phyloP scores from a whole-genome alignment of 2,888 invertebrate genomes.

The Sminthurinus aureus region DNA sequence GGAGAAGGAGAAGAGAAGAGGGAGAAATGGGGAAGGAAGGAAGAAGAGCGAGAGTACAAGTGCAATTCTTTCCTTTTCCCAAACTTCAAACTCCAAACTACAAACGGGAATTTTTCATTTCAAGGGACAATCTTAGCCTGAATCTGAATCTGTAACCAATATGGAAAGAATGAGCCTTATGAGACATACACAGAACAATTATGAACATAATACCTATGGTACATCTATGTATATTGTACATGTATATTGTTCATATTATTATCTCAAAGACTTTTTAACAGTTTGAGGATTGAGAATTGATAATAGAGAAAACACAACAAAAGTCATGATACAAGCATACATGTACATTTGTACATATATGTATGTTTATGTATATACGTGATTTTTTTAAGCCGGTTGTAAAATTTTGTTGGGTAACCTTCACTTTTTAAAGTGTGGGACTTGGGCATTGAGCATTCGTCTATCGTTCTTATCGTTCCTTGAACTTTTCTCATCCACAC shows the following conservation, averaged over 20 bases:
- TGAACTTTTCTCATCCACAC: slow-evolving; percentile 5
- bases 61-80: neutral
- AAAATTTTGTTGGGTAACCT: slow-evolving; percentile 19
- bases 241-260: neutral
- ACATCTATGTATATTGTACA: neutral
- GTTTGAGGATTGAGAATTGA: too few species aligned
- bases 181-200: too few species aligned
- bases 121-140: neutral
- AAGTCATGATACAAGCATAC: too few species aligned
- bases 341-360: too few species aligned
- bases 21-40: neutral
- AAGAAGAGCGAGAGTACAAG: neutral
- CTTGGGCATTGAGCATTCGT: neutral
- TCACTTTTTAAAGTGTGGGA: neutral
- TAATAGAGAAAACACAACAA: too few species aligned
- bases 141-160: neutral
- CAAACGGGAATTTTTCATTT: neutral
- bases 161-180: slow-evolving; percentile 10
- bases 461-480: slow-evolving; percentile 30
- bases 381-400: slow-evolving; percentile 28
- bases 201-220: neutral
- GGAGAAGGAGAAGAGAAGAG: slow-evolving; percentile 27
- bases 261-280: too few species aligned
- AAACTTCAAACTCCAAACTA: too few species aligned
- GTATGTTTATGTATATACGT: neutral